Evolutionary conservation across 2,888 invertebrate genomes (phyloP).

Genomic region (Mythimna ferrago): DNA sequence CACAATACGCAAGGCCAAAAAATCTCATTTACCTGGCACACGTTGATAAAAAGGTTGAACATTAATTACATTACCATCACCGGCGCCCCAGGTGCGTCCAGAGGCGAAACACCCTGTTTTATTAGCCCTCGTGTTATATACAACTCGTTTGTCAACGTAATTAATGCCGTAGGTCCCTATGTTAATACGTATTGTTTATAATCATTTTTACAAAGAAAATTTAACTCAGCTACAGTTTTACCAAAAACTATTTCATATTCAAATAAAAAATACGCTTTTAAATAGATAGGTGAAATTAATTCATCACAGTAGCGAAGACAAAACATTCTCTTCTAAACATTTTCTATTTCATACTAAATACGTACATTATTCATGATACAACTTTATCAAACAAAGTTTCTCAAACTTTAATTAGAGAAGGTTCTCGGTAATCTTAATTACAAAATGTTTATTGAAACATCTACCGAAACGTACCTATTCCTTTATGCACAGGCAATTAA

Average conservation of each 20-base stretch:
- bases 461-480: neutral
- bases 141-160: constrained; percentile 67
- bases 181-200: constrained; percentile 60
- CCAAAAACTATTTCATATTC: neutral
- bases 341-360: neutral
- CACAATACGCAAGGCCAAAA: constrained; percentile 49
- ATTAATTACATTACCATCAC: constrained; percentile 74
- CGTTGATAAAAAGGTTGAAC: constrained; percentile 75
- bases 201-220: constrained; percentile 44
- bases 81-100: constrained; percentile 64
- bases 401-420: constrained; percentile 19
- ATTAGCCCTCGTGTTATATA: constrained; percentile 63
- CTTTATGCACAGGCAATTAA: constrained; percentile 9
- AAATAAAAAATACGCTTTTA: neutral
- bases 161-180: constrained; percentile 56
- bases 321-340: constrained; percentile 6
- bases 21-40: constrained; percentile 54
- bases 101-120: constrained; percentile 67
- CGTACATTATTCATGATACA: constrained; percentile 2
- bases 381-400: constrained; percentile 8
- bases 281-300: constrained; percentile 16
- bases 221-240: constrained; percentile 2
- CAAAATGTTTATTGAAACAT: constrained; percentile 24
- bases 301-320: neutral
- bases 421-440: constrained; percentile 17